Conservation (phyloP, 92 coral and sea anemone genomes). For the Paramuricea clavata region DNA sequence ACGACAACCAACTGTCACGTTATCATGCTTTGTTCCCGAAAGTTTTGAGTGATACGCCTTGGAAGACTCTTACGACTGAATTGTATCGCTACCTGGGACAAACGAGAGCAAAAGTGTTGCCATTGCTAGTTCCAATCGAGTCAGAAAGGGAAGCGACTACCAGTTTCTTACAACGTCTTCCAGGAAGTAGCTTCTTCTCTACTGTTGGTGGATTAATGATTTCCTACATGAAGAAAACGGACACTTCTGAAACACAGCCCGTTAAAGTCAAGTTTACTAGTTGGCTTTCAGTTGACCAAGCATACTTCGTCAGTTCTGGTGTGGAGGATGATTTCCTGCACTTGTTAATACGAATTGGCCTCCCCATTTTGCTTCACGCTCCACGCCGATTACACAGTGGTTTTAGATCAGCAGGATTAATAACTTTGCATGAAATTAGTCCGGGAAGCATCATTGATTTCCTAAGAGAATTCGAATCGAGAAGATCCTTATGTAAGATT, state of each 20-base stretch:
- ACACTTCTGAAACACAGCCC: slow-evolving; percentile 11
- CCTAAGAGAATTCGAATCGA: slow-evolving; percentile 46
- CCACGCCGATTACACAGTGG: slow-evolving; percentile 63
- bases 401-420: slow-evolving; percentile 75
- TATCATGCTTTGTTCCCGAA: slow-evolving; percentile 11
- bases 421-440: slow-evolving; percentile 68
- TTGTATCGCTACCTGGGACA: neutral
- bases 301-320: neutral
- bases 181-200: too few species aligned
- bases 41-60: neutral
- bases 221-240: too few species aligned
- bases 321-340: slow-evolving; percentile 13
- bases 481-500: slow-evolving; percentile 50
- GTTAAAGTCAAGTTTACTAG: neutral
- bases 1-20: neutral
- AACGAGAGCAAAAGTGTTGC: neutral
- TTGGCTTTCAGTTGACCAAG: slow-evolving; percentile 14
- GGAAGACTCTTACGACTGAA: neutral
- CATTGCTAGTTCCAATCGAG: slow-evolving; percentile 50
- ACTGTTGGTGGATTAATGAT: too few species aligned
- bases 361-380: slow-evolving; percentile 79
- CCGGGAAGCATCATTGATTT: slow-evolving; percentile 78
- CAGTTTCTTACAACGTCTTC: neutral
- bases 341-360: slow-evolving; percentile 73
- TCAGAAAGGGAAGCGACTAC: slow-evolving; percentile 26